Conservation (phyloP, 2,888 invertebrate genomes). For the Drosophila setosimentum region DNA sequence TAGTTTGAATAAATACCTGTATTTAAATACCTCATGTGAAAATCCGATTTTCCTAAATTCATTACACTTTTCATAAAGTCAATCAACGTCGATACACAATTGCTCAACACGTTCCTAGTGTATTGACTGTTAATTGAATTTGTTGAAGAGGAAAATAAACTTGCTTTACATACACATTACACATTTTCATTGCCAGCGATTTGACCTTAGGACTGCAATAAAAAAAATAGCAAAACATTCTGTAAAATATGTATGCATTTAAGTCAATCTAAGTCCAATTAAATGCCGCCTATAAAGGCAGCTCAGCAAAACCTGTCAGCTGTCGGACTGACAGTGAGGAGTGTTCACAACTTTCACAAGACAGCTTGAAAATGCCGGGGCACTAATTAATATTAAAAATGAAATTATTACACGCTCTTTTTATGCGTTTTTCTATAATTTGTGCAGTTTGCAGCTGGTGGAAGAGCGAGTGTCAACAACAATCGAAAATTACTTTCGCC, state of each 20-base stretch:
- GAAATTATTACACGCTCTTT: conserved; percentile 53
- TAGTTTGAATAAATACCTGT: not conserved
- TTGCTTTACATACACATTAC: conserved; percentile 28
- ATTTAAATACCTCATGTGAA: not conserved
- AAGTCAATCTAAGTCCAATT: conserved; percentile 61
- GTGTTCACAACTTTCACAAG: conserved; percentile 57
- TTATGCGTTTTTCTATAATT: conserved; percentile 9
- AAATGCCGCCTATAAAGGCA: conserved; percentile 47
- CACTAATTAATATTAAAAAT: conserved; percentile 57
- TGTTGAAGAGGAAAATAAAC: conserved; percentile 36
- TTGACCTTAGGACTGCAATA: conserved; percentile 21
- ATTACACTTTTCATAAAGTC: not conserved
- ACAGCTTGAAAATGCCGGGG: conserved; percentile 21
- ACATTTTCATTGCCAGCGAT: conserved; percentile 36
- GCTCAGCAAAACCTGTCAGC: conserved; percentile 34
- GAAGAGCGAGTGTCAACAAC: conserved; percentile 50
- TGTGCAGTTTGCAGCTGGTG: conserved; percentile 13
- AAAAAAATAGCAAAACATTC: conserved; percentile 29
- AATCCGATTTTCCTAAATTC: not conserved
- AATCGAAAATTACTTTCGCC: conserved; percentile 74
- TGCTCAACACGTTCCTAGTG: conserved; percentile 29
- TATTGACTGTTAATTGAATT: conserved; percentile 53
- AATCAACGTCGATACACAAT: not conserved
- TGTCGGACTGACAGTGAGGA: conserved; percentile 3
- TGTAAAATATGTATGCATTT: conserved; percentile 41